Evolutionary conservation across 2,797 vertebrate species (phyloP), one percentile per base, ranked within the genome.

Genomic region (Myotis findleyi): DNA sequence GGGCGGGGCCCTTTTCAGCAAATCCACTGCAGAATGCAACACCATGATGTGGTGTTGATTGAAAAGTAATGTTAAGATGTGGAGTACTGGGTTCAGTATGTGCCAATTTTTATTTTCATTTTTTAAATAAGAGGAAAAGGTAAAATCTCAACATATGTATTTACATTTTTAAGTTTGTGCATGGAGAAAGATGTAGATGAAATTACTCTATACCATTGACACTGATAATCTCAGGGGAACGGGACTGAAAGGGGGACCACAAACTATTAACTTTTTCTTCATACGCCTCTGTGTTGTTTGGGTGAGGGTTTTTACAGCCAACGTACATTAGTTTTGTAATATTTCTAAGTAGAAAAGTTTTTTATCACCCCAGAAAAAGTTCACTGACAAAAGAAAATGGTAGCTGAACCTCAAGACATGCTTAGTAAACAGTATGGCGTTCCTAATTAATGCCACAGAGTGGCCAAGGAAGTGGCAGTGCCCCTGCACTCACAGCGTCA

Each of bases 301-400:
- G 5, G 30, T 33, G 64, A 18, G 64, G 64, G 30, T 80, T 87
- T 82, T 87, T 75, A 94, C 9, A 64, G 41, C 49, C 87, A 64
- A 94, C 18, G 41, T 10, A 16, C 30, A 81, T 59, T 53, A 30
- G 21, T 53, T 76, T 80, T 17, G 81, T 44, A 44, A 25, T 25
- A 87, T 23, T 51, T 77, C 94, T 69, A 85, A 91, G 30, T 23
- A 92, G 64, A 41, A 71, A 95, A 49, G 14, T 8, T 69, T 69
- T 94, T 79, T 68, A 51, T 81, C 41, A 83, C 13, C 75, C 36
- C 14, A 44, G 59, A 93, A 83, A 33, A 95, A 86, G 44, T 66
- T 92, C 27, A 73, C 8, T 51, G 44, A 77, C 44, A 76, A 41
- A n/a, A 4, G 33, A 25, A 83, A 38, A 38, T 30, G 21, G 27